Percentiles rank a stretch among this genome's conserved stretches.
These are phyloP conservation scores for Odontocolon sp. DNA, from an alignment of 2,888 invertebrate species.

Conservation along the genomic window DNA sequence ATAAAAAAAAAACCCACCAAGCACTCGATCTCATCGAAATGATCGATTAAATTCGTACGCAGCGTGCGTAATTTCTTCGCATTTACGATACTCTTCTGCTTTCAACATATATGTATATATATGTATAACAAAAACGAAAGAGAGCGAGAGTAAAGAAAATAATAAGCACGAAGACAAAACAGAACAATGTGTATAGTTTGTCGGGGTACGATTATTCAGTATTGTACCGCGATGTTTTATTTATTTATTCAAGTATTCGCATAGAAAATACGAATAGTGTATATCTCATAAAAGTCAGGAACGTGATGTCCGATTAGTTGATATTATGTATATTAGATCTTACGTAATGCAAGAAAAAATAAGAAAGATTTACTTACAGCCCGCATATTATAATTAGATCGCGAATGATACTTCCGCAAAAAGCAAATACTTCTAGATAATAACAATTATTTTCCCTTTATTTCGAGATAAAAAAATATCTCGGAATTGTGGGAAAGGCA, in stretches of 20 bases:
- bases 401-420: slow-evolving; percentile 48
- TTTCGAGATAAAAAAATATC: not conserved
- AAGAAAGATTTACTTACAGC: slow-evolving; percentile 27
- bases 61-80: slow-evolving; percentile 34
- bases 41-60: slow-evolving; percentile 31
- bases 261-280: slow-evolving; percentile 42
- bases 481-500: no score
- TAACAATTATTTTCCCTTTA: slow-evolving; percentile 8
- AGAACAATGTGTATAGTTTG: slow-evolving; percentile 37
- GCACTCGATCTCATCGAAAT: slow-evolving; percentile 46
- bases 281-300: slow-evolving; percentile 37
- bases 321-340: slow-evolving; percentile 40
- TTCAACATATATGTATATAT: slow-evolving; percentile 24
- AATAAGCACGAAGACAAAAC: not conserved
- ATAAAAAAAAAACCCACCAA: slow-evolving; percentile 10
- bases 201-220: slow-evolving; percentile 30
- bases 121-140: not conserved
- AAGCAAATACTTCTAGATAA: slow-evolving; percentile 32
- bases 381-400: slow-evolving; percentile 41
- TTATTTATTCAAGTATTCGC: slow-evolving; percentile 48
- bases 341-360: slow-evolving; percentile 30
- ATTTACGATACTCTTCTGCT: slow-evolving; percentile 41
- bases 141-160: not conserved
- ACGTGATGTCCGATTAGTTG: slow-evolving; percentile 41
- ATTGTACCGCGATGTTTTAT: slow-evolving; percentile 46